These are phyloP conservation scores for Oostethus manadensis DNA, from an alignment of 2,113 vertebrate species.

Conservation along the genomic window DNA sequence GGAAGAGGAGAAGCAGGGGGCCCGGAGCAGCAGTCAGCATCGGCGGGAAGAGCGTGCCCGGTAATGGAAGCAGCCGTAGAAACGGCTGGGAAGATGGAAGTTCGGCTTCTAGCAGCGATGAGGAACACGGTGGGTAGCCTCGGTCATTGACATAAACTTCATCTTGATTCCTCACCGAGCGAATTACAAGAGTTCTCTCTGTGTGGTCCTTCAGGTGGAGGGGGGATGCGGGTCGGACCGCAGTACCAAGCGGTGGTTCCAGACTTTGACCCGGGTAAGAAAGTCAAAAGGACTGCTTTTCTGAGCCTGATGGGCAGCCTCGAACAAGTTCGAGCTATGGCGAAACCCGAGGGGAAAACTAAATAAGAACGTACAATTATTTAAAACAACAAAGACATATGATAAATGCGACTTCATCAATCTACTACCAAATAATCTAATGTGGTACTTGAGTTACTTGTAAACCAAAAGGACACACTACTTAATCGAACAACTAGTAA, in stretches of 20 bases:
- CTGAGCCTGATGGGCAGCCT: conserved; percentile 39
- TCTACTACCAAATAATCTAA: too few species aligned
- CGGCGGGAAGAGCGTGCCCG: conserved; percentile 81
- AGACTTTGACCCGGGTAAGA: conserved; percentile 87
- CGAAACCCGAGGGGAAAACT: too few species aligned
- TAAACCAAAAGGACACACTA: too few species aligned
- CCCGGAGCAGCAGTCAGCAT: conserved; percentile 39
- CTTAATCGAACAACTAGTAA: too few species aligned
- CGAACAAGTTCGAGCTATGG: conserved; percentile 31
- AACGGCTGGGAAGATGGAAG: conserved; percentile 88
- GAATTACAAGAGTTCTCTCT: neutral
- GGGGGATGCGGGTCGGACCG: conserved; percentile 85
- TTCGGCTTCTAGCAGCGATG: conserved; percentile 88
- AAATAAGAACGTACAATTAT: too few species aligned
- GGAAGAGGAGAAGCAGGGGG: conserved; percentile 77
- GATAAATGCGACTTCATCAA: too few species aligned
- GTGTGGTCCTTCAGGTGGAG: conserved; percentile 71
- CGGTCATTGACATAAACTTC: conserved; percentile 25
- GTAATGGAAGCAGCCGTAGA: conserved; percentile 80
- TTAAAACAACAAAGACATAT: too few species aligned
- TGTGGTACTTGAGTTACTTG: too few species aligned
- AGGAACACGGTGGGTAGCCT: conserved; percentile 87
- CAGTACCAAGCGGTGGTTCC: conserved; percentile 90
- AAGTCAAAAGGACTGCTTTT: too few species aligned
- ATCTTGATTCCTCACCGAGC: too few species aligned